Base-by-base conservation (phyloP, 1,140 invertebrate species). In the Philotrypesis tridentata region DNA sequence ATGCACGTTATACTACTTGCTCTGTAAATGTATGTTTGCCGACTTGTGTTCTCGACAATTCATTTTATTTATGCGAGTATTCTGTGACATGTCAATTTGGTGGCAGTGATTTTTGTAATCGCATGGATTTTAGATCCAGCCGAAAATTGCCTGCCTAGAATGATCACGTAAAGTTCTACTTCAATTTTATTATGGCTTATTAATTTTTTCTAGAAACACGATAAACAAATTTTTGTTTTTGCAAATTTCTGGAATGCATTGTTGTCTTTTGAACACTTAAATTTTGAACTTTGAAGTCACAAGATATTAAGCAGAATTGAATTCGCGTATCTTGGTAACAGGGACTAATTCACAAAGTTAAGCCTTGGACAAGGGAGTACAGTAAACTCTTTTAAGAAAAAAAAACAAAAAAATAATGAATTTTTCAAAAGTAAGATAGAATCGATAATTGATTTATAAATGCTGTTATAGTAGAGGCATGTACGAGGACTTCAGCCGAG, bases 401-500 rank as follows among this genome's bases (percentile, higher is more conserved):
- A n/a, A n/a, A n/a, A n/a, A n/a, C n/a, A n/a, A n/a, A n/a, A n/a
- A n/a, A n/a, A n/a, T n/a, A n/a, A 80, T 71, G 29, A 40, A 73
- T 14, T 71, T 8, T 70, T 63, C 14, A 55, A 11, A 75, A 78
- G 72, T 84, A 83, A 63, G 43, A 85, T 81, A 82, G 88, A 89
- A 88, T 89, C 88, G 87, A 91, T 90, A 90, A 90, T 89, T 90
- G 87, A 89, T 91, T 90, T 86, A 55, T 55, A 90, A 87, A 85
- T 87, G 87, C 85, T 90, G 89, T 92, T 91, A 86, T 90, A 92
- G 90, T 91, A 91, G 90, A 91, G 94, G 95, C 87, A 94, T 96
- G 92, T 96, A 96, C 92, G 96, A 96, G 93, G 96, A 96, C 92
- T 96, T 96, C 89, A 96, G 95, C 90, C 93, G 96, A 85, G 96